These are phyloP conservation scores for Actias luna DNA, from an alignment of 2,888 invertebrate species.

Conservation along the genomic window DNA sequence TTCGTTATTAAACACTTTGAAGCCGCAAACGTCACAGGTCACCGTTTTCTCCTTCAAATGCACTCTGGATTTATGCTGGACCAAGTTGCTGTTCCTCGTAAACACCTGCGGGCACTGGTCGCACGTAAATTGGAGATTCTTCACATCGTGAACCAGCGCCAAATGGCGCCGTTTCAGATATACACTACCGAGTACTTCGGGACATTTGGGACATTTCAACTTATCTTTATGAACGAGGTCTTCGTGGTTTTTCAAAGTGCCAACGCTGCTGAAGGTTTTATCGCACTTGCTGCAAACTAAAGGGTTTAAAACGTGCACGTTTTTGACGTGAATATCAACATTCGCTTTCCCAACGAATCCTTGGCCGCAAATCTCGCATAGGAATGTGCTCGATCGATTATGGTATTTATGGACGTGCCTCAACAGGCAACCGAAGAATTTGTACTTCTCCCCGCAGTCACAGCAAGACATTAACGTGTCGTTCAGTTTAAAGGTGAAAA, in stretches of 20 bases:
- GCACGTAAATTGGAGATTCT: slow-evolving; percentile 56
- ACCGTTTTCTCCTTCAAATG: slow-evolving; percentile 61
- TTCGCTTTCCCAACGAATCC: slow-evolving; percentile 53
- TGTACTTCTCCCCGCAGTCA: slow-evolving; percentile 49
- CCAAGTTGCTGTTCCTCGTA: slow-evolving; percentile 47
- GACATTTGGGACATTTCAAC: slow-evolving; percentile 59
- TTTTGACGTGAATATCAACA: slow-evolving; percentile 52
- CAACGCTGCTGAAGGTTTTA: slow-evolving; percentile 38
- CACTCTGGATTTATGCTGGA: slow-evolving; percentile 54
- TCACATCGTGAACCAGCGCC: slow-evolving; percentile 58
- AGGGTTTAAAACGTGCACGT: slow-evolving; percentile 40
- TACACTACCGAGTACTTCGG: slow-evolving; percentile 48
- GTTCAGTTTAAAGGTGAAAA: slow-evolving; percentile 47
- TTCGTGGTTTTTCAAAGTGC: slow-evolving; percentile 38
- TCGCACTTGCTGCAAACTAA: slow-evolving; percentile 41
- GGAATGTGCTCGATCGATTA: slow-evolving; percentile 41
- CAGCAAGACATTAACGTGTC: slow-evolving; percentile 49
- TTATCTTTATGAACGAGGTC: slow-evolving; percentile 29
- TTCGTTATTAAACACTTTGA: slow-evolving; percentile 64
- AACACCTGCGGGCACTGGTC: slow-evolving; percentile 56
- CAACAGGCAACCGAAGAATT: slow-evolving; percentile 50
- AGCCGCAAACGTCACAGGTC: slow-evolving; percentile 62
- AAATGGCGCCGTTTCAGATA: slow-evolving; percentile 61
- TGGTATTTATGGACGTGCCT: slow-evolving; percentile 50
- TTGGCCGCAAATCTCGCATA: slow-evolving; percentile 63